Evolutionary conservation across 2,888 invertebrate genomes (phyloP), one percentile per base, ranked within the genome.

Genomic region (Phytoseiulus persimilis): DNA sequence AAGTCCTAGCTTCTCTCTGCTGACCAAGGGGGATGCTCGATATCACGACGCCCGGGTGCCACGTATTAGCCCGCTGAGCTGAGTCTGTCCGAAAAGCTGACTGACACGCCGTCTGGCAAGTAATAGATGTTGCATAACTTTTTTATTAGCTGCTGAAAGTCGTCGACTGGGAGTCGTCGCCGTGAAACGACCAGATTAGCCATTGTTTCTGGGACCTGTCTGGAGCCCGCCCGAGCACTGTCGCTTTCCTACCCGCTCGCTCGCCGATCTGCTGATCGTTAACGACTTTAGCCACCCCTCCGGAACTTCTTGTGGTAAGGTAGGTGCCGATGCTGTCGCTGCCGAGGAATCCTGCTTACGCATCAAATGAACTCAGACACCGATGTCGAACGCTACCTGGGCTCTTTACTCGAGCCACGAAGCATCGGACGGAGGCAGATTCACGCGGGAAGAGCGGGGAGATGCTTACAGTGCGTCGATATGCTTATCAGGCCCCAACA

Each of bases 111-210:
- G 65, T 3, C 65, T 18, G 18, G 65, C 1, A 65, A 23, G 65
- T 65, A 23, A 65, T 65, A 65, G 65, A 65, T 65, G 65, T 65
- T 65, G 28, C 65, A 65, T 28, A 65, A 65, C 65, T 65, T 65
- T 65, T 65, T 65, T 65, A 65, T 65, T 65, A 65, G 65, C 65
- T 65, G 65, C 65, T 65, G 65, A 65, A 65, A 65, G 65, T 65
- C 65, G 5, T 18, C 9, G 65, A 65, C 65, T 65, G 65, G 28
- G 65, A 65, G 5, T 6, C 65, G 65, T 23, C 5, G 23, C 65
- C 65, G 65, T 65, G 65, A 65, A 65, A 65, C 65, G 65, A 65
- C 65, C 28, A 65, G 65, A 65, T 65, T 65, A 65, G 65, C 65
- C 18, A 65, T 65, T 65, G 65, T 65, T 65, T 65, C 65, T 28